Conservation (phyloP, 2,113 vertebrate genomes). For the Phrynocephalus versicolor region DNA sequence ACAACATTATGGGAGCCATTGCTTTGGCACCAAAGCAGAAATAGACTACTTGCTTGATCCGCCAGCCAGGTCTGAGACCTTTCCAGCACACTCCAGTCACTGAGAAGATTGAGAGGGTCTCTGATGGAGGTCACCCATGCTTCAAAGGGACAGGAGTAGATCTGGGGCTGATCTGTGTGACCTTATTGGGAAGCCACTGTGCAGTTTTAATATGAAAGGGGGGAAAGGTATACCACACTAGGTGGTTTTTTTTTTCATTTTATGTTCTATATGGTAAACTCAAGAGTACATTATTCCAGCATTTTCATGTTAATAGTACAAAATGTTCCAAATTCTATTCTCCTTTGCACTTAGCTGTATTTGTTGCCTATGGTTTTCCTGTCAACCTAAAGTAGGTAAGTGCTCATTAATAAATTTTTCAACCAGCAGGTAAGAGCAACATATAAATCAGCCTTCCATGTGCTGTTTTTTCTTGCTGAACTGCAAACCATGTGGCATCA, state of each 20-base stretch:
- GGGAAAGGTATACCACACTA: neutral
- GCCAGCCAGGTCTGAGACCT: too few relatives aligned
- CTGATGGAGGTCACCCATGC: too few relatives aligned
- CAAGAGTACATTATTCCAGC: neutral
- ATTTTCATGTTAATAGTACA: neutral
- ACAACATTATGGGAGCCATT: too few relatives aligned
- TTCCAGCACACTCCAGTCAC: too few relatives aligned
- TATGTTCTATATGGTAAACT: too few relatives aligned
- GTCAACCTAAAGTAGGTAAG: neutral
- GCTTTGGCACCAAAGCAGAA: too few relatives aligned
- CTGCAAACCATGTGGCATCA: neutral
- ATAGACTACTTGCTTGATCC: too few relatives aligned
- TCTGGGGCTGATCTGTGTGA: too few relatives aligned
- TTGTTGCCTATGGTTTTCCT: neutral
- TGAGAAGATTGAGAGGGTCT: too few relatives aligned
- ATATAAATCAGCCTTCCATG: neutral
- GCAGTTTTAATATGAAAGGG: neutral
- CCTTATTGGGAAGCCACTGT: too few relatives aligned
- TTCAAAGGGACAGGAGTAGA: too few relatives aligned
- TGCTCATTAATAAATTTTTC: neutral
- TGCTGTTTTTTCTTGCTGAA: neutral
- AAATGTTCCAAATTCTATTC: neutral
- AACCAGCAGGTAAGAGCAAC: neutral
- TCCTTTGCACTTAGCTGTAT: neutral
- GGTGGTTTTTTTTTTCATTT: neutral